Percentiles rank a stretch among this genome's conserved stretches.
These are phyloP conservation scores for Eilema depressum DNA, from an alignment of 2,888 invertebrate species.

Conservation along the genomic window DNA sequence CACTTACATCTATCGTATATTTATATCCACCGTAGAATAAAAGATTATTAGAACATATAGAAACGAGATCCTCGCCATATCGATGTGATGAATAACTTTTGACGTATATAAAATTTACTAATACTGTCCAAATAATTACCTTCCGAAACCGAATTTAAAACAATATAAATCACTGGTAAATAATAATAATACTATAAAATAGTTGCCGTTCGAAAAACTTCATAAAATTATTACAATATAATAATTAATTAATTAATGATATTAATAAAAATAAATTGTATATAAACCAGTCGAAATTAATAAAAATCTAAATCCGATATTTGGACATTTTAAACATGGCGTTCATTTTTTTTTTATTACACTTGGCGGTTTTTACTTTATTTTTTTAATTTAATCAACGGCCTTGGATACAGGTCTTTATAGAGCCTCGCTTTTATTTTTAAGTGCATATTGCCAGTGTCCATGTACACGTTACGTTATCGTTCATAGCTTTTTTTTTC, in stretches of 20 bases:
- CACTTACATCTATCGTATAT: conserved; percentile 84
- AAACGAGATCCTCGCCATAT: conserved; percentile 79
- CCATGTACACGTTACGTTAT: no score
- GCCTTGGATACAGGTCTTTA: no score
- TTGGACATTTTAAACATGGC: neutral
- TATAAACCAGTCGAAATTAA: conserved; percentile 24
- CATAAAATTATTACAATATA: conserved; percentile 39
- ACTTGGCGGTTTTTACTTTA: neutral
- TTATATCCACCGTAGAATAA: conserved; percentile 82
- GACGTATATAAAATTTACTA: conserved; percentile 65
- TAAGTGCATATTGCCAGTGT: neutral
- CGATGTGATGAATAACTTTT: conserved; percentile 59
- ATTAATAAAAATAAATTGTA: conserved; percentile 16
- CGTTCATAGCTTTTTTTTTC: neutral
- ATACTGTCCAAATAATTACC: conserved; percentile 82
- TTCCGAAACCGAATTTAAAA: conserved; percentile 49
- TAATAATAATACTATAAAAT: conserved; percentile 71
- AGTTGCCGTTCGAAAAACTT: conserved; percentile 57
- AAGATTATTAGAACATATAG: conserved; percentile 73
- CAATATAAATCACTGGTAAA: conserved; percentile 58
- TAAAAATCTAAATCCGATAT: neutral
- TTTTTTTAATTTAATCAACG: no score
- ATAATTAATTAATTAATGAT: conserved; percentile 20
- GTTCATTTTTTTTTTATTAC: neutral
- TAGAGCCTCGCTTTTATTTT: no score